Base-by-base conservation (phyloP, 2,113 vertebrate species). In the Passer domesticus region DNA sequence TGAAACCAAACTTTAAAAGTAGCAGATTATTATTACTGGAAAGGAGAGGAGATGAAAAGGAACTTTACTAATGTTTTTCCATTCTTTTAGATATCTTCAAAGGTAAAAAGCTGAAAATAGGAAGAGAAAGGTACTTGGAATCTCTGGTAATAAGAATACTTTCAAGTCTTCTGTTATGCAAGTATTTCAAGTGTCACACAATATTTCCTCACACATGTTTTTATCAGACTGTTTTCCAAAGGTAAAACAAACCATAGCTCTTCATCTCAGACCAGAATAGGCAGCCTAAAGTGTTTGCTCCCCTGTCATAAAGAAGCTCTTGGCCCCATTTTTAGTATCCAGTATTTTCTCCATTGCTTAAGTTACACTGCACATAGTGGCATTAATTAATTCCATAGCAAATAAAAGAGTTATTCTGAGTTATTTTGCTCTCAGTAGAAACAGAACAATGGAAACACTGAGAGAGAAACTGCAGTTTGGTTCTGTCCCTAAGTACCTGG, bases 361-460 rank as follows among this genome's bases (percentile, higher is more conserved):
- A 69, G 10, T 55, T 82, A 41, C 52, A 64, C 5, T 33, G 47
- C 30, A 44, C 17, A 31, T 15, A 64, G 59, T 15, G 15, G 52
- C 28, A 83, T 37, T 63, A 70, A 79, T 75, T 73, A 81, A 74
- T 73, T 73, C n/a, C 20, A 28, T 19, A 37, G 13, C 19, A 84
- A 16, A 50, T 41, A 58, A 31, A 7, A 9, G 37, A 93, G 9
- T n/a, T 83, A 62, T 55, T 84, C 68, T 20, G 49, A 92, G 28
- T 50, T 78, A 39, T 64, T 83, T 62, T 67, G 7, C 37, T 83
- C 17, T 46, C 52, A 63, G 7, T 41, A n/a, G 44, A 23, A 93
- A 41, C 0, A 0, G 15, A 76, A 82, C 39, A 56, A 62, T 9
- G 13, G 19, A 69, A 80, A 70, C 0, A 0, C 3, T n/a, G 35